phyloP scores from a whole-genome alignment of 2,113 vertebrate genomes.

The Pionites leucogaster region DNA sequence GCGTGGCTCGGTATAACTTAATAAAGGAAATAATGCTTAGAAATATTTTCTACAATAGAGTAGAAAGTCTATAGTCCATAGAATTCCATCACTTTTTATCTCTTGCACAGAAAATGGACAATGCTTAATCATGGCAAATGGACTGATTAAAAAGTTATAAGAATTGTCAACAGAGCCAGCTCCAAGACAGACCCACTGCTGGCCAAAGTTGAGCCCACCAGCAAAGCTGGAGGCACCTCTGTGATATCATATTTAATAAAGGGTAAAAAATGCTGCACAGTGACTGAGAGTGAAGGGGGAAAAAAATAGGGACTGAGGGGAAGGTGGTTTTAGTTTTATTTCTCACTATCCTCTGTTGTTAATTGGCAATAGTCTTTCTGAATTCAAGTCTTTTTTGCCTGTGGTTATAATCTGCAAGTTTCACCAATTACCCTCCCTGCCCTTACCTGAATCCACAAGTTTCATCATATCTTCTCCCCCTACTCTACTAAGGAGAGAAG shows the following conservation, averaged over 20 bases:
- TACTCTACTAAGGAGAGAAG: neutral
- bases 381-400: neutral
- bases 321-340: neutral
- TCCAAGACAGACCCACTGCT: neutral
- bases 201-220: neutral
- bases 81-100: neutral
- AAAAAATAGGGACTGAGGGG: neutral
- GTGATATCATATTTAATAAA: fast-evolving
- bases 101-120: neutral
- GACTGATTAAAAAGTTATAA: neutral
- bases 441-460: neutral
- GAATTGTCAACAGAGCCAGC: neutral
- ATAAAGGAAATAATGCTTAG: neutral
- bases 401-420: neutral
- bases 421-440: neutral
- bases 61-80: neutral
- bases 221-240: neutral
- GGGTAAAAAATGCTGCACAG: neutral
- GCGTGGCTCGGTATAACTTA: neutral
- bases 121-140: neutral
- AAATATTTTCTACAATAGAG: neutral
- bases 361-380: neutral
- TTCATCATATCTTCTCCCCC: neutral
- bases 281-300: neutral
- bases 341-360: neutral